Evolutionary conservation across 2,888 invertebrate genomes (phyloP).

Genomic region (Yponomeuta malinellus): DNA sequence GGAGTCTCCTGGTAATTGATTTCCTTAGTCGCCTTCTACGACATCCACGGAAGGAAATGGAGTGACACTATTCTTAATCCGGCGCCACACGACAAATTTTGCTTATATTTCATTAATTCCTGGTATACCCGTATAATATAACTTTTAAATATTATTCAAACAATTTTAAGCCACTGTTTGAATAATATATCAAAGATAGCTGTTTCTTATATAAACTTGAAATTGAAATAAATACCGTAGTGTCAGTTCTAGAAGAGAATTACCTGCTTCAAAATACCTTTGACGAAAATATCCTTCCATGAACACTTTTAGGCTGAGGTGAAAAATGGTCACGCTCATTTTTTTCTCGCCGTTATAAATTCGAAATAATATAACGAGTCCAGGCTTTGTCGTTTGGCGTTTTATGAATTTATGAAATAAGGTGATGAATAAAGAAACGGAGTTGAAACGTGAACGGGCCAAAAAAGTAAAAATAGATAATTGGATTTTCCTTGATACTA

Average conservation of each 20-base stretch:
- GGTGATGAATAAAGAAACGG: neutral
- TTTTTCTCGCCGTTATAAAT: neutral
- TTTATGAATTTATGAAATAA: neutral
- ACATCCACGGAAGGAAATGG: too few species aligned
- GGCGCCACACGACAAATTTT: too few species aligned
- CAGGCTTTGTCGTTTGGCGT: neutral
- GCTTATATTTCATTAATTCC: too few species aligned
- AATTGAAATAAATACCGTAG: neutral
- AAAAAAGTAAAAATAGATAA: neutral
- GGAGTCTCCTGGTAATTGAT: too few species aligned
- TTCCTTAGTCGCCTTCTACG: too few species aligned
- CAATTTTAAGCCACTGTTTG: too few species aligned
- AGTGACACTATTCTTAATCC: too few species aligned
- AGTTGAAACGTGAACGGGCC: neutral
- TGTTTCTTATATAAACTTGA: neutral
- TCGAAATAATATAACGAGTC: neutral
- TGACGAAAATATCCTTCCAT: neutral
- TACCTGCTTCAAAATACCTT: neutral
- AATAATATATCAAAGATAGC: too few species aligned
- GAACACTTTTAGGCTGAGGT: neutral
- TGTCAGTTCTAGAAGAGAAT: neutral
- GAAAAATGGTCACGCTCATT: neutral
- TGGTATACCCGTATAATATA: too few species aligned
- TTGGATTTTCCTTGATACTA: neutral
- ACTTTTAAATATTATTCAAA: too few species aligned